Percentiles rank a stretch among this genome's conserved stretches.
Evolutionary conservation across 1,140 invertebrate genomes (phyloP).

Genomic region (Aphidius gifuensis): DNA sequence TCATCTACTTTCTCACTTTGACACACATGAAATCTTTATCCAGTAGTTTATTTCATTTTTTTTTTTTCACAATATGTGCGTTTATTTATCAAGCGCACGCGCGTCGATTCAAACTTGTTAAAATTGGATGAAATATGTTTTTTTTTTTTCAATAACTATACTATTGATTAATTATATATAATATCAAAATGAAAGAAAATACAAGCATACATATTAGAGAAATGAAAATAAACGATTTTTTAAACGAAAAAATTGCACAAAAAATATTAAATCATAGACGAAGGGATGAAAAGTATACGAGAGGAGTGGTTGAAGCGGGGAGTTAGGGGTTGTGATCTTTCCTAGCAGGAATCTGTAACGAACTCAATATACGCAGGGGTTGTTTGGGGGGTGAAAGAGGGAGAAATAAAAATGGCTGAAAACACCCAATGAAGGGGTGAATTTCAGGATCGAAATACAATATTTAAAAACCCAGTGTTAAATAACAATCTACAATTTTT

Average conservation of each 20-base stretch:
- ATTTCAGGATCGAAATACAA: background rate
- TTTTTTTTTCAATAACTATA: background rate
- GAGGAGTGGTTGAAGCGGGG: conserved; percentile 27
- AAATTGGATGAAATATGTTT: background rate
- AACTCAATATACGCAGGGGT: conserved; percentile 47
- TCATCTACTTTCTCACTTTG: background rate
- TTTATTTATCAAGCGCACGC: conserved; percentile 15
- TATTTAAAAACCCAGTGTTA: background rate
- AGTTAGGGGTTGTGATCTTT: conserved; percentile 43
- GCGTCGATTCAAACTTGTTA: conserved; percentile 15
- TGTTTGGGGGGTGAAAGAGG: conserved; percentile 23
- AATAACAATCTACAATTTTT: too few species aligned
- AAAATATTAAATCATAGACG: conserved; percentile 10
- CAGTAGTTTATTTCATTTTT: background rate
- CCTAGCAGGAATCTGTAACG: conserved; percentile 50
- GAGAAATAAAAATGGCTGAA: conserved; percentile 31
- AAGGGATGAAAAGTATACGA: conserved; percentile 12
- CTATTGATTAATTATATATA: background rate
- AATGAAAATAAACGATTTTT: conserved; percentile 23
- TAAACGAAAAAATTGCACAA: conserved; percentile 27
- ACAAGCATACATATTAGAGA: conserved; percentile 29
- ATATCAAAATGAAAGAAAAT: conserved; percentile 9
- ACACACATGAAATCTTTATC: background rate
- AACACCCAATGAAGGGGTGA: conserved; percentile 21
- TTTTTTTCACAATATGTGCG: conserved; percentile 1